These are phyloP conservation scores for Drosophila rellima DNA, from an alignment of 2,888 invertebrate genomes.

Conservation along the genomic window DNA sequence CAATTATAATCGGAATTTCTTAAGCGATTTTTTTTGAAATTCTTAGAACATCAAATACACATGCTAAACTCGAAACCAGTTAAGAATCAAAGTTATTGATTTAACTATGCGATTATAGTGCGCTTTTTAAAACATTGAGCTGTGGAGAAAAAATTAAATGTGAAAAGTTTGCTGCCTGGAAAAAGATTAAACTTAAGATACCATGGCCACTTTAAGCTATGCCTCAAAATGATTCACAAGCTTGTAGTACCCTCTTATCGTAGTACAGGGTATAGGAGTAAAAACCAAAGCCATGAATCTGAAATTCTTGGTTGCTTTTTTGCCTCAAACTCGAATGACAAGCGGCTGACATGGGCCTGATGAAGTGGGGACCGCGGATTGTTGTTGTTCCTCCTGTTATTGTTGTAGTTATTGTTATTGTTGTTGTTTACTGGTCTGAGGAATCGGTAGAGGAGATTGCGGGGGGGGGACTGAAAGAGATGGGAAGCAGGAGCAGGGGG, in stretches of 20 bases:
- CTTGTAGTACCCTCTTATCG: background rate
- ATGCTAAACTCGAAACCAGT: background rate
- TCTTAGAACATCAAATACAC: background rate
- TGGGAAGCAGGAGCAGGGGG: conserved; percentile 7
- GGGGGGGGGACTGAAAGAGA: background rate
- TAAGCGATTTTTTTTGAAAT: background rate
- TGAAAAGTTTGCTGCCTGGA: background rate
- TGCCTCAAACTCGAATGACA: conserved; percentile 67
- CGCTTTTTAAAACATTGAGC: background rate
- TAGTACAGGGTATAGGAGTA: conserved; percentile 9
- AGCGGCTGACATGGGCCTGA: conserved; percentile 67
- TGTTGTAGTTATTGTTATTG: conserved; percentile 1
- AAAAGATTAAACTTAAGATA: background rate
- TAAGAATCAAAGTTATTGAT: background rate
- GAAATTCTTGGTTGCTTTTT: conserved; percentile 69
- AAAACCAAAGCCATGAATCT: conserved; percentile 71
- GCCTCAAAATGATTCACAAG: background rate
- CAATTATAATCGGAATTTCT: too few relatives aligned
- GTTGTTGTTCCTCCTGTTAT: background rate
- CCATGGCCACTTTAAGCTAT: background rate
- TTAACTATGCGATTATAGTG: background rate
- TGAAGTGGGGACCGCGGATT: conserved; percentile 41
- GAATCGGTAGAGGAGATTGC: conserved; percentile 4
- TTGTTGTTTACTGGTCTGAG: conserved; percentile 21
- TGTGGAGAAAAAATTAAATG: background rate